These are phyloP conservation scores for Ptilodon capucinus DNA, from an alignment of 2,888 invertebrate genomes.

Conservation along the genomic window DNA sequence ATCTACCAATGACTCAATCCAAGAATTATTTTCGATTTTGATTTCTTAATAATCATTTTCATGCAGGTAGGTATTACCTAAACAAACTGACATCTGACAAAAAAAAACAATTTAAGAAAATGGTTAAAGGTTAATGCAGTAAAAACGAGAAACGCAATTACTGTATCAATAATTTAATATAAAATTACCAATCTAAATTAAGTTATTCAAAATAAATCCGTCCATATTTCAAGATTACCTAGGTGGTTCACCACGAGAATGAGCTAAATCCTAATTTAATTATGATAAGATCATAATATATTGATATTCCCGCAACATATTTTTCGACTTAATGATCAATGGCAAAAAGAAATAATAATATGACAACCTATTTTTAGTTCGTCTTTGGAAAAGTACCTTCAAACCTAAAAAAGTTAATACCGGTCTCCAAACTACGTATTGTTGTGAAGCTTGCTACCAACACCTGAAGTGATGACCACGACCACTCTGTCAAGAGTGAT, in stretches of 20 bases:
- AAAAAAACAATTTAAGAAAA: background rate
- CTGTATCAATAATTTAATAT: background rate
- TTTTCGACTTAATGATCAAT: background rate
- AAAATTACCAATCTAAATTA: background rate
- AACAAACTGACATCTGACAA: too few species aligned
- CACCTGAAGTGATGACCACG: too few species aligned
- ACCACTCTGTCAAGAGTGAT: too few species aligned
- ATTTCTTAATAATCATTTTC: background rate
- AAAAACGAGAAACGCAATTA: background rate
- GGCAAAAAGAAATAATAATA: too few species aligned
- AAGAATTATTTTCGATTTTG: too few species aligned
- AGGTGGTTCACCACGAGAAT: background rate
- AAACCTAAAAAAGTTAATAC: too few species aligned
- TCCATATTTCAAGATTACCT: background rate
- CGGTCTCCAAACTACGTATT: too few species aligned
- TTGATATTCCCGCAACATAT: background rate
- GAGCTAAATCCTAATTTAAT: conserved; percentile 1
- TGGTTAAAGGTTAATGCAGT: background rate
- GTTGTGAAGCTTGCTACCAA: too few species aligned
- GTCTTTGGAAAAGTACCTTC: too few species aligned
- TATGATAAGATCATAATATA: background rate
- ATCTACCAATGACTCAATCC: too few species aligned
- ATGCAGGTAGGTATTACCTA: background rate
- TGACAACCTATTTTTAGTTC: too few species aligned
- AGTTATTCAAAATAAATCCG: background rate